phyloP scores from a whole-genome alignment of 2,797 vertebrate genomes.

The Bucorvus abyssinicus region DNA sequence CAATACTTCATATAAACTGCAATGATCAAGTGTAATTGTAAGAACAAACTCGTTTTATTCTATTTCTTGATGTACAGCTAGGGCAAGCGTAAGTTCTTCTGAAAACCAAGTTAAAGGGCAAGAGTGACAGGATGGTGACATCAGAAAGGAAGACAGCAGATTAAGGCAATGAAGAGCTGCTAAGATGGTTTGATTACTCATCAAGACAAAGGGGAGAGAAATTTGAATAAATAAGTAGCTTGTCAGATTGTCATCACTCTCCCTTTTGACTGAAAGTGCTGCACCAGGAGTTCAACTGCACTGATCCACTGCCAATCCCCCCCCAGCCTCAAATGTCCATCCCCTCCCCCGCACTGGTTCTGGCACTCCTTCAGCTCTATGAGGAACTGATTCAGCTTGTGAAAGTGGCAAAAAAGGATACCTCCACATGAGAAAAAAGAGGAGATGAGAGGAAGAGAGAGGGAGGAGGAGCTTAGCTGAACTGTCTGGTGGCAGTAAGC shows the following conservation, averaged over 20 bases:
- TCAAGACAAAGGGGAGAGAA: not conserved
- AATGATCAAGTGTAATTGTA: not conserved
- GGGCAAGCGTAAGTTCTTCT: not conserved
- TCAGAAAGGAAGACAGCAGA: not conserved
- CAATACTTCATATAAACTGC: not conserved
- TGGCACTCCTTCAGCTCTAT: not conserved
- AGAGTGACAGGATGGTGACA: not conserved
- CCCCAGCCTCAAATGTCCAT: not conserved
- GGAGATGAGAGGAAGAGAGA: not conserved
- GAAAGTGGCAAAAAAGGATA: not conserved
- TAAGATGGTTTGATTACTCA: not conserved
- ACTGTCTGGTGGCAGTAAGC: not conserved
- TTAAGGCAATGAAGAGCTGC: not conserved
- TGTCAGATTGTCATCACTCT: not conserved
- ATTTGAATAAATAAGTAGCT: not conserved
- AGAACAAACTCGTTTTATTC: not conserved
- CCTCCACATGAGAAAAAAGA: not conserved
- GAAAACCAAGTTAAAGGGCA: not conserved
- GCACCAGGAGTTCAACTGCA: not conserved
- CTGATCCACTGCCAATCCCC: not conserved
- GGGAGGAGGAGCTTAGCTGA: not conserved
- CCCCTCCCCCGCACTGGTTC: not conserved
- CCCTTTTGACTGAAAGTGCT: not conserved
- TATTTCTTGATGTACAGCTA: not conserved
- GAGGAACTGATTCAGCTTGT: not conserved